phyloP scores from a whole-genome alignment of 2,888 invertebrate species.

The Harmothoe impar region DNA sequence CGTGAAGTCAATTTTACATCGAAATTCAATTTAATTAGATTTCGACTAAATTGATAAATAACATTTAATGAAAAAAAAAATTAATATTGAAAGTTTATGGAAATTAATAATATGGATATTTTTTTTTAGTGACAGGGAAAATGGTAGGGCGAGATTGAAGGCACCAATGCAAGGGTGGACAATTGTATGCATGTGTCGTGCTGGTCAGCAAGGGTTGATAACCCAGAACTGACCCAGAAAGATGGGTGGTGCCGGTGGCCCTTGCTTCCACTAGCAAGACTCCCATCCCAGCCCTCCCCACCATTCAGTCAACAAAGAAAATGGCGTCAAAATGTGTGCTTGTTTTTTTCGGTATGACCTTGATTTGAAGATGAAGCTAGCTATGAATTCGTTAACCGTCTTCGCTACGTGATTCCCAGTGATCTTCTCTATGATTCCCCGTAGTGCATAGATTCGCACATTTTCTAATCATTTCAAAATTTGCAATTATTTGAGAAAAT shows the following conservation, averaged over 20 bases:
- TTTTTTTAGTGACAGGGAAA: too few relatives aligned
- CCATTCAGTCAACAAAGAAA: constrained; percentile 4
- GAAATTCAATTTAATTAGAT: too few relatives aligned
- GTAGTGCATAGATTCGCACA: not conserved
- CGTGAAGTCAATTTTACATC: too few relatives aligned
- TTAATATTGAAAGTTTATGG: too few relatives aligned
- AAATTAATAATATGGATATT: too few relatives aligned
- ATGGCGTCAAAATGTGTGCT: constrained; percentile 48
- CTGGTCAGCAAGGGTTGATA: not conserved
- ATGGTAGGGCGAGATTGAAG: too few relatives aligned
- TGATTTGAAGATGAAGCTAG: not conserved
- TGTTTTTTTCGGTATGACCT: not conserved
- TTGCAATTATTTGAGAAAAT: constrained; percentile 22
- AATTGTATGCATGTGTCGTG: not conserved
- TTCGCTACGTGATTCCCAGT: not conserved
- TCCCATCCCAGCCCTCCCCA: not conserved
- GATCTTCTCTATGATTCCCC: not conserved
- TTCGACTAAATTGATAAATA: too few relatives aligned
- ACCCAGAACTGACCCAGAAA: constrained; percentile 3
- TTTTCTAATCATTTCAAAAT: not conserved
- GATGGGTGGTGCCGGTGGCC: constrained; percentile 14
- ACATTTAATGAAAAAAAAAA: too few relatives aligned
- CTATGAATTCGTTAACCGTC: not conserved
- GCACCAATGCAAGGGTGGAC: too few relatives aligned
- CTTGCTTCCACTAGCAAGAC: too few relatives aligned